phyloP scores from a whole-genome alignment of 2,888 invertebrate species.

The Drosophila diplacantha region DNA sequence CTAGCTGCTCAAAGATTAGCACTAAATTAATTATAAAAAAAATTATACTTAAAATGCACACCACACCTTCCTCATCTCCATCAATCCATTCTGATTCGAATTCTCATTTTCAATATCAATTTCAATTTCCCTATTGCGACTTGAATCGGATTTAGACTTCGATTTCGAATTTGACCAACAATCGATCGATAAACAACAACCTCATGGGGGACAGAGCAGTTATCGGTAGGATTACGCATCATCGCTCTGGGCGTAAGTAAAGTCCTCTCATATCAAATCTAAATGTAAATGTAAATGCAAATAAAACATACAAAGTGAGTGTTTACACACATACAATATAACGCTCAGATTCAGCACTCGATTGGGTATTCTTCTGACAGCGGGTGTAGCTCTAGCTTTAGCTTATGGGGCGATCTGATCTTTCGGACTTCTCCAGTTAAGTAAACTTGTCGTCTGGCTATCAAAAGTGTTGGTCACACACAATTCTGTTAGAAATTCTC shows the following conservation, averaged over 20 bases:
- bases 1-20: conserved; percentile 65
- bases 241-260: conserved; percentile 51
- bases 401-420: conserved; percentile 23
- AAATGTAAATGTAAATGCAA: conserved; percentile 53
- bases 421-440: conserved; percentile 39
- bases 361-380: conserved; percentile 19
- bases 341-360: conserved; percentile 41
- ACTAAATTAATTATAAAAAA: conserved; percentile 56
- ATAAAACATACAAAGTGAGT: conserved; percentile 45
- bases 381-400: conserved; percentile 8
- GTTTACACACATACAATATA: conserved; percentile 23
- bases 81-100: conserved; percentile 31
- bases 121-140: conserved; percentile 18
- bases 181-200: conserved; percentile 49
- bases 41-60: conserved; percentile 43
- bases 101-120: conserved; percentile 21
- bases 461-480: conserved; percentile 46
- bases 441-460: conserved; percentile 63
- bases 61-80: conserved; percentile 23
- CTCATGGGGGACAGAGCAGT: conserved; percentile 67
- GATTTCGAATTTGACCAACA: conserved; percentile 16
- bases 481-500: conserved; percentile 69
- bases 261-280: conserved; percentile 64
- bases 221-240: conserved; percentile 66
- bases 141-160: conserved; percentile 17